A percentile compares a stretch with the other conserved stretches of the same genome.
Conservation (phyloP, 35 echinoderm and acorn worm species). For the Heliocidaris tuberculata region DNA sequence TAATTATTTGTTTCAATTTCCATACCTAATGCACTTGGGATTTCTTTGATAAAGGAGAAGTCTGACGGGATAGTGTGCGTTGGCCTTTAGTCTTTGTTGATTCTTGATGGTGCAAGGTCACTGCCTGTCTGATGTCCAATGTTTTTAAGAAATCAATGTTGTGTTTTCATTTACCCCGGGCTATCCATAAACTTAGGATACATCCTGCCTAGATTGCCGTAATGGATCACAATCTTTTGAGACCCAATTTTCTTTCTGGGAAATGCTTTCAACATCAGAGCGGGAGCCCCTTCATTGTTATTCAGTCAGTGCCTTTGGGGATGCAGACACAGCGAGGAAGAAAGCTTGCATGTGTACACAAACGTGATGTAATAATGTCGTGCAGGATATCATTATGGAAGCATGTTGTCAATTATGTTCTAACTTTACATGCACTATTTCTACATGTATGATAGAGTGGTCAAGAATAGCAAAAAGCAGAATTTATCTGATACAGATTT, state of each 20-base stretch:
- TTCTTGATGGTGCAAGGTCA: not conserved
- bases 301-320: not conserved
- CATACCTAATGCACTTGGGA: too few relatives aligned
- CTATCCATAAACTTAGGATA: not conserved
- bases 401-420: too few relatives aligned
- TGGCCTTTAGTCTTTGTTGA: too few relatives aligned
- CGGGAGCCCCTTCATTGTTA: not conserved
- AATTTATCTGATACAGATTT: too few relatives aligned
- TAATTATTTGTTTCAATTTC: too few relatives aligned
- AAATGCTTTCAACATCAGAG: slow-evolving; percentile 1
- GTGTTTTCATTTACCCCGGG: not conserved
- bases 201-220: not conserved
- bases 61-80: too few relatives aligned
- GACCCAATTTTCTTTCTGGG: not conserved
- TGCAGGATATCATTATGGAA: too few relatives aligned
- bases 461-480: too few relatives aligned
- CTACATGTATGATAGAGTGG: too few relatives aligned
- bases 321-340: not conserved
- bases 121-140: not conserved
- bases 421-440: too few relatives aligned
- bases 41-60: too few relatives aligned
- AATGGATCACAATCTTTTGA: not conserved
- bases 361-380: not conserved
- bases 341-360: not conserved
- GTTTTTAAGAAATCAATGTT: not conserved